Percentiles rank a stretch among this genome's conserved stretches.
phyloP scores from a whole-genome alignment of 2,113 vertebrate species.

The Corythoichthys intestinalis region DNA sequence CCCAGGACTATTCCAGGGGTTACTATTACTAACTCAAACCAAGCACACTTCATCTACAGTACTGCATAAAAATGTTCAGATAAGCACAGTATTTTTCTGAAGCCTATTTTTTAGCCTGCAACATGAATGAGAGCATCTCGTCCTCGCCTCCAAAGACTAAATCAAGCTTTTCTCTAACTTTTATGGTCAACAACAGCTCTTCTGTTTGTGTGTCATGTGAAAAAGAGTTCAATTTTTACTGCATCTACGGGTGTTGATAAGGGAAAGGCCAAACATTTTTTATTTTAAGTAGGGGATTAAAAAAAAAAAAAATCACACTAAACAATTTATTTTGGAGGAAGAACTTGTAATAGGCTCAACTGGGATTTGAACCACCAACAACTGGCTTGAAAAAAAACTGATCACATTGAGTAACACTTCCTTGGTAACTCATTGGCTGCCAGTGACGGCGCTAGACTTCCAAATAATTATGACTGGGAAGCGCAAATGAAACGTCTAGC shows the following conservation, averaged over 20 bases:
- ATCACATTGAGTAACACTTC: not conserved
- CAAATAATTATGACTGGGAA: too few species aligned
- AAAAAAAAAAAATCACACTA: not conserved
- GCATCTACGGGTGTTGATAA: not conserved
- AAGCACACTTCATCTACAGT: not conserved
- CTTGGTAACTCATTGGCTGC: too few species aligned
- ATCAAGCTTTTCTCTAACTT: not conserved
- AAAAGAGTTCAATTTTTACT: not conserved
- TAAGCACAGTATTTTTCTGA: not conserved
- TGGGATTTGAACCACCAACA: not conserved
- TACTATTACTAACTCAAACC: not conserved
- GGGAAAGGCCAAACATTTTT: slow-evolving; percentile 4
- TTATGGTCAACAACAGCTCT: not conserved
- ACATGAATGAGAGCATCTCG: not conserved
- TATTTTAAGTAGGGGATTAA: slow-evolving; percentile 9
- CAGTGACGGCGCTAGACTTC: too few species aligned
- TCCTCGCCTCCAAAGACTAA: not conserved
- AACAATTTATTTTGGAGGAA: not conserved
- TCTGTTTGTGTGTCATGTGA: slow-evolving; percentile 8
- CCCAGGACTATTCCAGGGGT: not conserved
- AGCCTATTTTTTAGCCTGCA: not conserved
- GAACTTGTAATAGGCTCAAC: not conserved
- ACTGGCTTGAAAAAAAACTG: not conserved
- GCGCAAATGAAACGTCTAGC: too few species aligned
- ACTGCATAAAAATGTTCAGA: not conserved